Percentiles rank a stretch among this genome's conserved stretches.
Evolutionary conservation across 2,113 vertebrate genomes (phyloP).

Genomic region (Pangasianodon gigas): DNA sequence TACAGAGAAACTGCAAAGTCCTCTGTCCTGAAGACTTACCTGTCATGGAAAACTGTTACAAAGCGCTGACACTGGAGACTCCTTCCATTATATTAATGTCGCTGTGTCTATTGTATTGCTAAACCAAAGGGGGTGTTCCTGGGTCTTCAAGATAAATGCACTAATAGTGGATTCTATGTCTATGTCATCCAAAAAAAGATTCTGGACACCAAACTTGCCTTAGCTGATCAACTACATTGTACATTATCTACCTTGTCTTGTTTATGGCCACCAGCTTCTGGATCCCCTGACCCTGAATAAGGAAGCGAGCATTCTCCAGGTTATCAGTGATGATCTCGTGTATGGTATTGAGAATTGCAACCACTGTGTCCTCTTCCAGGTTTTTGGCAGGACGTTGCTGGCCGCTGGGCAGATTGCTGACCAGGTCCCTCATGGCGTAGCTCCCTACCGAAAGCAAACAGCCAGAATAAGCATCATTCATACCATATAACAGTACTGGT

Average conservation of each 20-base stretch:
- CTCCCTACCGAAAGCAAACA: conserved; percentile 73
- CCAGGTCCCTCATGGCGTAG: conserved; percentile 91
- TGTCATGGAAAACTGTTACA: neutral
- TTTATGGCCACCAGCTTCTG: conserved; percentile 90
- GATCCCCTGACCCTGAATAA: conserved; percentile 91
- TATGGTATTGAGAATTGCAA: conserved; percentile 92
- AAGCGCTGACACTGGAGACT: neutral
- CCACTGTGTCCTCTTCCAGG: conserved; percentile 92
- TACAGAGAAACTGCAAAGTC: neutral
- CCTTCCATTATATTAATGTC: neutral
- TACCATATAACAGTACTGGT: neutral
- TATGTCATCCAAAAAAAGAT: neutral
- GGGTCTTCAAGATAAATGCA: neutral
- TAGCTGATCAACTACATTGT: neutral
- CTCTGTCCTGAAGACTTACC: neutral
- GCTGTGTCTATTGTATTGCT: neutral
- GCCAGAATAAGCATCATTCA: neutral
- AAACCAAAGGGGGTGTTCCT: neutral
- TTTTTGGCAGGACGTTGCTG: conserved; percentile 87
- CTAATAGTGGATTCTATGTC: neutral
- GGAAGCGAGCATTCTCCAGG: conserved; percentile 87
- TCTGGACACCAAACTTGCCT: neutral
- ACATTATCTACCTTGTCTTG: conserved; percentile 80
- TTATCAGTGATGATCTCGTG: conserved; percentile 95
- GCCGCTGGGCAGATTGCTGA: conserved; percentile 85